These are phyloP conservation scores for Stenotaenia linearis DNA, from an alignment of 2,888 invertebrate genomes.

Conservation along the genomic window DNA sequence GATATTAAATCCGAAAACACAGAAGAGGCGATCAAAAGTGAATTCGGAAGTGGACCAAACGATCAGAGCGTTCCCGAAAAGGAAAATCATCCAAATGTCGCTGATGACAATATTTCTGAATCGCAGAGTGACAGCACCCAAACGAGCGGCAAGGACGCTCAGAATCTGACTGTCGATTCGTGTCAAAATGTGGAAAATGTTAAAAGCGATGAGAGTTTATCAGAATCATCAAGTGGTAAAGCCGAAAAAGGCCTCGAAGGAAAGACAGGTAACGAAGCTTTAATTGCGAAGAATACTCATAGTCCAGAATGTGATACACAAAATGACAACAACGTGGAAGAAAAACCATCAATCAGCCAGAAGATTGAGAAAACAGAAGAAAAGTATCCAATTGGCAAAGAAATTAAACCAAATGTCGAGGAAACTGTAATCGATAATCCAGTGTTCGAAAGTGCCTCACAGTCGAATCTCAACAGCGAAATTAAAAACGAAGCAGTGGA, in stretches of 20 bases:
- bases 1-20: background rate
- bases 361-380: background rate
- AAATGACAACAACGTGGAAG: background rate
- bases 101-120: background rate
- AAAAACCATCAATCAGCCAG: too few species aligned
- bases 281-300: background rate
- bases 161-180: background rate
- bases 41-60: background rate
- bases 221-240: background rate
- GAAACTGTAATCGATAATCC: too few species aligned
- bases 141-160: background rate
- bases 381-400: background rate
- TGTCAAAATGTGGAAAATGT: background rate
- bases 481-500: background rate
- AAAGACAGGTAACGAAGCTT: background rate
- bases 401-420: background rate
- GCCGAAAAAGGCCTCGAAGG: background rate
- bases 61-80: background rate
- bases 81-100: background rate
- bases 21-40: background rate
- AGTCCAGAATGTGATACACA: background rate
- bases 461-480: background rate
- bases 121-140: background rate
- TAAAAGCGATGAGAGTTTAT: background rate
- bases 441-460: too few species aligned